phyloP scores from a whole-genome alignment of 1,140 invertebrate genomes.

The Mya arenaria region DNA sequence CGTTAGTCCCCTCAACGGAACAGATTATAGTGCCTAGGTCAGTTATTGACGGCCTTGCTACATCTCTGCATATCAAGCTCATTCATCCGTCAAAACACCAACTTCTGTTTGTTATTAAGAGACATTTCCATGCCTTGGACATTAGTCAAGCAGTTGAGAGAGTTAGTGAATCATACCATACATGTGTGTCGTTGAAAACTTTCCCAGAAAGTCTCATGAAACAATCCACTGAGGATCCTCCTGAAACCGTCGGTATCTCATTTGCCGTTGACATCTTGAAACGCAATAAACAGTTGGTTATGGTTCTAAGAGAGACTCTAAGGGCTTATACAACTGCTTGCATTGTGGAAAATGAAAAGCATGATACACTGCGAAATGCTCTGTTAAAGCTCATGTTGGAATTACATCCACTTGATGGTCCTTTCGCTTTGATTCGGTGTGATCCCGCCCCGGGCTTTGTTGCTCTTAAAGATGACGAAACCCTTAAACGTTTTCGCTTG shows the following conservation, averaged over 20 bases:
- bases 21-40: slow-evolving; percentile 42
- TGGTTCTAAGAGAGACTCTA: not conserved
- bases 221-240: not conserved
- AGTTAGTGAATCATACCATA: not conserved
- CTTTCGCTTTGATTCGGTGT: not conserved
- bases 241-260: slow-evolving; percentile 12
- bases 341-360: not conserved
- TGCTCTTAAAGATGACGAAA: slow-evolving; percentile 2
- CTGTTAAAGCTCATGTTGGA: not conserved
- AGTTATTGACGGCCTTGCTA: slow-evolving; percentile 24
- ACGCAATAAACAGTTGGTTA: not conserved
- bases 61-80: slow-evolving; percentile 44
- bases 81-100: slow-evolving; percentile 45
- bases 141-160: slow-evolving; percentile 12
- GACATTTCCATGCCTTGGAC: slow-evolving; percentile 50
- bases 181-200: slow-evolving; percentile 30
- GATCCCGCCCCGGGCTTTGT: slow-evolving; percentile 1
- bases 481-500: not conserved
- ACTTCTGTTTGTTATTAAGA: slow-evolving; percentile 14
- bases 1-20: not conserved
- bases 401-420: not conserved
- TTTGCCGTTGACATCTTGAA: slow-evolving; percentile 32
- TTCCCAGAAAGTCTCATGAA: not conserved
- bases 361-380: not conserved
- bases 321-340: not conserved